These are phyloP conservation scores for Cromileptes altivelis DNA, from an alignment of 2,113 vertebrate species.

Conservation along the genomic window DNA sequence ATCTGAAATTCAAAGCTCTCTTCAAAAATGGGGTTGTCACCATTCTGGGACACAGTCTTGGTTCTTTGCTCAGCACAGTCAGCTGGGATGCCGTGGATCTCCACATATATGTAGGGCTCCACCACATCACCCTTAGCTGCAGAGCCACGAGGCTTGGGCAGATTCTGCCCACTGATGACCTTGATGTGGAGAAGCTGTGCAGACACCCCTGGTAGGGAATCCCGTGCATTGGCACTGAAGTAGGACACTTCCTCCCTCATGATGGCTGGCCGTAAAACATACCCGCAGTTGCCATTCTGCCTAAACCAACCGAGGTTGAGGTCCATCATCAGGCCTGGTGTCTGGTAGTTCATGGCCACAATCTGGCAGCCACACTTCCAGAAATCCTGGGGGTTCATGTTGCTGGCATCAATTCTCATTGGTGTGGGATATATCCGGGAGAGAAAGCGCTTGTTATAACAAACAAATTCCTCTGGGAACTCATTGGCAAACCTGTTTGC, in stretches of 20 bases:
- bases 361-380: constrained; percentile 97
- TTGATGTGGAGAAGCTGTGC: constrained; percentile 94
- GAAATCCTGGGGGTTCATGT: constrained; percentile 96
- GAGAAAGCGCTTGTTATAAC: constrained; percentile 93
- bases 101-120: constrained; percentile 93
- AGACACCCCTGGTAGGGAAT: constrained; percentile 91
- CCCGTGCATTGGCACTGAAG: constrained; percentile 93
- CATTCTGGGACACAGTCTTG: constrained; percentile 92
- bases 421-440: constrained; percentile 92
- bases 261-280: constrained; percentile 92
- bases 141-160: constrained; percentile 93
- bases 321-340: constrained; percentile 94
- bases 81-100: constrained; percentile 93
- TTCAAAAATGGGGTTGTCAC: constrained; percentile 93
- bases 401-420: constrained; percentile 95
- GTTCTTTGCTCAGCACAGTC: constrained; percentile 94
- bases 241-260: constrained; percentile 96
- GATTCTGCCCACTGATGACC: constrained; percentile 93
- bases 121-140: constrained; percentile 94
- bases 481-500: constrained; percentile 92
- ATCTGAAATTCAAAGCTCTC: constrained; percentile 96
- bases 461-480: constrained; percentile 92
- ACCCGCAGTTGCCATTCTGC: constrained; percentile 94
- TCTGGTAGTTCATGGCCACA: constrained; percentile 96
- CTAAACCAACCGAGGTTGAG: constrained; percentile 93